phyloP scores from a whole-genome alignment of 2,797 vertebrate genomes.

The Gephyroberyx darwinii region DNA sequence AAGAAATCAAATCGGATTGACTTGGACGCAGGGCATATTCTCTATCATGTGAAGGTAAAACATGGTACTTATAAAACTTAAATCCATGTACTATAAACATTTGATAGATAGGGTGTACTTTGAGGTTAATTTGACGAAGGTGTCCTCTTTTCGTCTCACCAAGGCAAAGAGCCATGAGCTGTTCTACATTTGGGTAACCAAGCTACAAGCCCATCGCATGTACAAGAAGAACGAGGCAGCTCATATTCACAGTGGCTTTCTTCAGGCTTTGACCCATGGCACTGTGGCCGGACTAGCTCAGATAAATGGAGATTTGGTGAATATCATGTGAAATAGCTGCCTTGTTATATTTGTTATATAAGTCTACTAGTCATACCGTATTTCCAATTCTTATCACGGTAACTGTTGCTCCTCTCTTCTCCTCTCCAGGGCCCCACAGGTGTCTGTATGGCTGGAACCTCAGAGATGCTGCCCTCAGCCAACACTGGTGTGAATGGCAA shows the following conservation, averaged over 20 bases:
- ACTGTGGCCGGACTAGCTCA: slow-evolving; percentile 41
- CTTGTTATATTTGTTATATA: too few species aligned
- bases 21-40: slow-evolving; percentile 91
- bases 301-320: slow-evolving; percentile 77
- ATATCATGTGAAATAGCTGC: slow-evolving; percentile 1
- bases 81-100: neutral
- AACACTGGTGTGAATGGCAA: slow-evolving; percentile 82
- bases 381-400: too few species aligned
- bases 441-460: slow-evolving; percentile 44
- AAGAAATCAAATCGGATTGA: slow-evolving; percentile 92
- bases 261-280: slow-evolving; percentile 53
- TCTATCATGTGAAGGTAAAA: slow-evolving; percentile 93
- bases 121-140: neutral
- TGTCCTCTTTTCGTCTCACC: neutral
- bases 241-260: slow-evolving; percentile 66
- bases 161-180: slow-evolving; percentile 91
- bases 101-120: neutral
- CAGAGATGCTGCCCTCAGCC: slow-evolving; percentile 72
- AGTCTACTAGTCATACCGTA: too few species aligned
- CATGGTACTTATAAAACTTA: neutral
- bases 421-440: slow-evolving; percentile 54
- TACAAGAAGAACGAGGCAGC: slow-evolving; percentile 82
- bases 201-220: slow-evolving; percentile 88
- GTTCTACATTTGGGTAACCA: slow-evolving; percentile 91
- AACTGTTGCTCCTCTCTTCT: neutral